Evolutionary conservation across 2,888 invertebrate genomes (phyloP).

Genomic region (Pachydiplax longipennis): DNA sequence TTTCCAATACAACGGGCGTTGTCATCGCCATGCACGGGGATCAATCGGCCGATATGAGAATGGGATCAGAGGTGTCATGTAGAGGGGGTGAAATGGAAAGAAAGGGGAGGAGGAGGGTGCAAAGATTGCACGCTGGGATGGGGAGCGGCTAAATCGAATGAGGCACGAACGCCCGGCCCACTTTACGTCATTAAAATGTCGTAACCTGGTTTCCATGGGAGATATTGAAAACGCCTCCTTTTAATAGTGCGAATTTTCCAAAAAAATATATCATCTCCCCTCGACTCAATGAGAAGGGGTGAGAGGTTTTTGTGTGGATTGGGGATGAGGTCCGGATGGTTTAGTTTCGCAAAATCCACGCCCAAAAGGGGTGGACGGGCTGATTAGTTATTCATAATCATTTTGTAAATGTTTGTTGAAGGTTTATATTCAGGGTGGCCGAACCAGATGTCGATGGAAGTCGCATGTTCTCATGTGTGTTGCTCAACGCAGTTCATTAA

Average conservation of each 20-base stretch:
- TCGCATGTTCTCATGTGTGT: too few relatives aligned
- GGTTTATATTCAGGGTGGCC: too few relatives aligned
- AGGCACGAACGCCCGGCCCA: not conserved
- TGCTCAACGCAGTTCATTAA: too few relatives aligned
- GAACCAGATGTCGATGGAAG: too few relatives aligned
- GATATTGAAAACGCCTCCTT: not conserved
- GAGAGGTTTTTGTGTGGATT: too few relatives aligned
- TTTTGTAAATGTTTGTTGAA: too few relatives aligned
- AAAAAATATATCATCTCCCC: not conserved
- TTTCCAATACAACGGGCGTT: not conserved
- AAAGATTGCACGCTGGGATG: too few relatives aligned
- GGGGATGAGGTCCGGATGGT: too few relatives aligned
- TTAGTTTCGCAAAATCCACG: too few relatives aligned
- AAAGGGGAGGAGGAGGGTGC: not conserved
- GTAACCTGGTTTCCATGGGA: slow-evolving; percentile 17
- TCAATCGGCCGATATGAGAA: not conserved
- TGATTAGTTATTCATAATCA: too few relatives aligned
- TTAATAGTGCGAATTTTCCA: not conserved
- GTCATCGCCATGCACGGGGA: not conserved
- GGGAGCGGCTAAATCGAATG: not conserved
- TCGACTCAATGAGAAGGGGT: not conserved
- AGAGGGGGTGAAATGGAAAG: not conserved
- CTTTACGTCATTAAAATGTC: slow-evolving; percentile 28
- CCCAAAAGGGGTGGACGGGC: too few relatives aligned
- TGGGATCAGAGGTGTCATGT: not conserved